Evolutionary conservation across 2,888 invertebrate species (phyloP), one percentile per base, ranked within the genome.

Genomic region (Microplitis manilae): DNA sequence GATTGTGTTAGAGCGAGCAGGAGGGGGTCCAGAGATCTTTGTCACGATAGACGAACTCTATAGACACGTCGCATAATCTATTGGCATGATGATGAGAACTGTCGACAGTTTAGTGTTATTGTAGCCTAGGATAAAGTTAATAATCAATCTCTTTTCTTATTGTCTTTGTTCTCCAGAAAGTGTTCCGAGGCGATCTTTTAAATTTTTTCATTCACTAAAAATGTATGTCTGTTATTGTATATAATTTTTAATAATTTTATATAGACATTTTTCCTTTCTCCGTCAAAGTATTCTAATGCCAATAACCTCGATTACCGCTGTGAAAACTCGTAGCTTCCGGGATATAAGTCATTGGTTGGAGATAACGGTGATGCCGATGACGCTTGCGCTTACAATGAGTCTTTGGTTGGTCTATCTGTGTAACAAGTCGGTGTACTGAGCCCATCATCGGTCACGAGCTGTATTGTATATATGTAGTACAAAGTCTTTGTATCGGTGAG

Each of bases 341-440:
- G 65, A 65, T 65, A 65, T 65, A 65, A 65, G 65, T 65, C 30
- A 38, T 65, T 65, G 65, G 65, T 65, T 65, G 64, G 61, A 72
- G 60, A 65, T 73, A 73, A 73, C 73, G 73, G 65, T 65, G 65
- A 65, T 65, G 65, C 65, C 65, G 65, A 65, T 65, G 65, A 65
- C 73, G 65, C 65, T 65, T 65, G 65, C 72, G 65, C 65, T 17
- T 20, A 65, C 65, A 65, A 65, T 65, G 65, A 65, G 65, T 65
- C 65, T n/a, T 17, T 62, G 30, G 50, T 13, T 50, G 50, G 38
- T 65, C 30, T 65, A 65, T 65, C 65, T 65, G 65, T 65, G 13
- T 30, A 38, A 30, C 30, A 65, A 30, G 65, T 65, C 65, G 65
- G 65, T 65, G 65, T 30, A 30, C 65, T 50, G 50, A 50, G 50